Conservation (phyloP, 2,888 invertebrate genomes). For the Aspidiotus destructor region DNA sequence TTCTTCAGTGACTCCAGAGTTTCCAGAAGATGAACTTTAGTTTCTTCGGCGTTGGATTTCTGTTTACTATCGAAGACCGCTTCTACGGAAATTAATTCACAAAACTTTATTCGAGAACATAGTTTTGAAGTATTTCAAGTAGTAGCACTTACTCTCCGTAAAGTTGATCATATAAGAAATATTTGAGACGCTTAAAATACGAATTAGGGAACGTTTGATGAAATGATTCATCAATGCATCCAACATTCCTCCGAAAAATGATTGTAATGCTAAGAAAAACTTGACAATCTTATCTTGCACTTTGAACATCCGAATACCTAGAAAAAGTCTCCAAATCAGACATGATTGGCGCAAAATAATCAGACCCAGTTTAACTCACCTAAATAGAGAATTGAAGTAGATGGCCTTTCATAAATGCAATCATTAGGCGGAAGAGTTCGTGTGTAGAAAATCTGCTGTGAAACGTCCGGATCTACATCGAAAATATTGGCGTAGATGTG, state of each 20-base stretch:
- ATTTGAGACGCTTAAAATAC: neutral
- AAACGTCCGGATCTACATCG: constrained; percentile 14
- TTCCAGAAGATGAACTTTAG: neutral
- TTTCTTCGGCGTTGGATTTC: neutral
- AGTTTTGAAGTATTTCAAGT: neutral
- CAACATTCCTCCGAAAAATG: neutral
- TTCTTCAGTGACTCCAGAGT: constrained; percentile 37
- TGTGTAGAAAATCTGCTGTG: neutral
- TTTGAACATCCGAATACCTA: neutral
- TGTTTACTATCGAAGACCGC: constrained; percentile 10
- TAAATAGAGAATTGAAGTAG: constrained; percentile 1
- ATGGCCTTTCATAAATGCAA: neutral
- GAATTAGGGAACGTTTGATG: neutral
- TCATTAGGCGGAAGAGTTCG: neutral
- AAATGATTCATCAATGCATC: neutral
- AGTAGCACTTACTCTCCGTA: neutral
- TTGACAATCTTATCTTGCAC: neutral
- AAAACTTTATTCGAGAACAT: neutral
- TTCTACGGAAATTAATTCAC: neutral
- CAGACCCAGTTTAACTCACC: constrained; percentile 19
- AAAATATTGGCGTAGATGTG: constrained; percentile 37
- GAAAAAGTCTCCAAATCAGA: neutral
- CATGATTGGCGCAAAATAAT: neutral
- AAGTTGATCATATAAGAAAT: neutral
- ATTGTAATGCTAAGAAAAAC: neutral